Conservation (phyloP, 2,113 vertebrate genomes). For the Cavia aperea region DNA sequence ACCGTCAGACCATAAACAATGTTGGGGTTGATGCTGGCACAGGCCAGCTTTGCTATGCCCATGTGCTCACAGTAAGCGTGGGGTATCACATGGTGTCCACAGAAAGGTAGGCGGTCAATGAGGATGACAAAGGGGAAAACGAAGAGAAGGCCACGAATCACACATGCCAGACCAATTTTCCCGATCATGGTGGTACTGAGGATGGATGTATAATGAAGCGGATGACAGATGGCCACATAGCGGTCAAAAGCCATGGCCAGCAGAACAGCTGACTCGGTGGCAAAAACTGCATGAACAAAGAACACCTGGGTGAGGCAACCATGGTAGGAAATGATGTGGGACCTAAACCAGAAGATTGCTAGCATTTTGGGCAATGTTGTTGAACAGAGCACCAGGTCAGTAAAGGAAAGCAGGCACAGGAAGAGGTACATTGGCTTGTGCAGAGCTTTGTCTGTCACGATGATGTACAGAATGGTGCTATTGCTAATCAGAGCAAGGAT, state of each 20-base stretch:
- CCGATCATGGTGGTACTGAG: conserved; percentile 45
- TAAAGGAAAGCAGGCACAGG: conserved; percentile 54
- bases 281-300: conserved; percentile 64
- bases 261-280: conserved; percentile 62
- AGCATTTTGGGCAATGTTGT: conserved; percentile 71
- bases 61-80: conserved; percentile 66
- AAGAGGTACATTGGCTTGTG: conserved; percentile 65
- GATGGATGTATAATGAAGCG: conserved; percentile 61
- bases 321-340: conserved; percentile 59
- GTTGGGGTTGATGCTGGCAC: conserved; percentile 56
- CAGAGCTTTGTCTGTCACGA: conserved; percentile 41
- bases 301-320: conserved; percentile 72
- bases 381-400: conserved; percentile 65
- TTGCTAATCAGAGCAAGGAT: conserved; percentile 42
- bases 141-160: conserved; percentile 45
- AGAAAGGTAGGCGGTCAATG: conserved; percentile 57
- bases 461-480: conserved; percentile 44
- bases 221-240: conserved; percentile 61
- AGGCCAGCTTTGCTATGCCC: conserved; percentile 60
- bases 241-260: conserved; percentile 70
- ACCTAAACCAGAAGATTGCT: conserved; percentile 62
- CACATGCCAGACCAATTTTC: conserved; percentile 57
- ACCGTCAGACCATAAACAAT: conserved; percentile 58
- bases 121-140: conserved; percentile 61
- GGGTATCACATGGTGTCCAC: conserved; percentile 44